Evolutionary conservation across 2,797 vertebrate species (phyloP).

Genomic region (Phrynocephalus vlangalii): DNA sequence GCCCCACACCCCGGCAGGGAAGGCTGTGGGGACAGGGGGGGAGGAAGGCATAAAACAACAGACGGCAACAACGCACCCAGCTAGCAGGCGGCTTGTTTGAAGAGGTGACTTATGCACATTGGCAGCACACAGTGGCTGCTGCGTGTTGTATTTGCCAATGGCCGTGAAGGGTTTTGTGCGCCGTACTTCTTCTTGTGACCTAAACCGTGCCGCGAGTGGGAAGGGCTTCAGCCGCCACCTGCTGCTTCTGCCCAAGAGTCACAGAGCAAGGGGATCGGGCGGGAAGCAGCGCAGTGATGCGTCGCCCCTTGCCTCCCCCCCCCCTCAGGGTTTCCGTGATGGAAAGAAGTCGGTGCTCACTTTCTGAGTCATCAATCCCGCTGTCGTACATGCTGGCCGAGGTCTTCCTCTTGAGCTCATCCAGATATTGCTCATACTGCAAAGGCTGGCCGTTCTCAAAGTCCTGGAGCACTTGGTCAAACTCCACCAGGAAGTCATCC

Average conservation of each 20-base stretch:
- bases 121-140: no score
- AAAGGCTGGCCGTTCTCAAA: slow-evolving; percentile 19
- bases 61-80: no score
- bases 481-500: slow-evolving; percentile 65
- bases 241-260: background rate
- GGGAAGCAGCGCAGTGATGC: rapidly evolving
- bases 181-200: background rate
- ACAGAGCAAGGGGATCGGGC: background rate
- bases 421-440: slow-evolving; percentile 66
- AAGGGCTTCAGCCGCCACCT: background rate
- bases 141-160: no score
- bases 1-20: no score
- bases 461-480: slow-evolving; percentile 69
- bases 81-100: no score
- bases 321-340: background rate
- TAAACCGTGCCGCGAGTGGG: no score
- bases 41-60: no score
- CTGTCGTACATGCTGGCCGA: slow-evolving; percentile 52
- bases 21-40: no score
- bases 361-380: slow-evolving; percentile 58
- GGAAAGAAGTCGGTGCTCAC: slow-evolving; percentile 35
- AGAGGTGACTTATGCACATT: no score
- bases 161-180: background rate
- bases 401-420: slow-evolving; percentile 59
- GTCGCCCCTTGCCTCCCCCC: no score